phyloP scores from a whole-genome alignment of 2,888 invertebrate species.

The Erebia epiphron region DNA sequence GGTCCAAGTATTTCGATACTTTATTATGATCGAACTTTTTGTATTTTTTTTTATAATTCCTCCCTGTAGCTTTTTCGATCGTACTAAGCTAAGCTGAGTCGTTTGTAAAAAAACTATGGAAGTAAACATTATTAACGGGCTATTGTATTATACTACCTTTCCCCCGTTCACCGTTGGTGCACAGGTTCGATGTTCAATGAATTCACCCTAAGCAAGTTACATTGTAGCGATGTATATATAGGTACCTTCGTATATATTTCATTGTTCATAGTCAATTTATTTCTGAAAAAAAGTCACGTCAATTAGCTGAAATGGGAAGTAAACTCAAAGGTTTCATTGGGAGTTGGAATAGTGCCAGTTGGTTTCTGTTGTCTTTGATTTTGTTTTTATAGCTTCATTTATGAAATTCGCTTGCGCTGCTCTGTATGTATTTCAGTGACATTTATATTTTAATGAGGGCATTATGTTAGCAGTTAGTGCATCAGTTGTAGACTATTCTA shows the following conservation, averaged over 20 bases:
- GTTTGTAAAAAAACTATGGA: too few species aligned
- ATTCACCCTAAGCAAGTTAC: too few species aligned
- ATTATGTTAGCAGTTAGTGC: neutral
- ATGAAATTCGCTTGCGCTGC: conserved; percentile 3
- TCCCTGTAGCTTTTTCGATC: too few species aligned
- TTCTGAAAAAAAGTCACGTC: neutral
- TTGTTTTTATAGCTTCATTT: conserved; percentile 23
- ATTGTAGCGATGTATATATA: neutral
- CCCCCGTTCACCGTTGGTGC: too few species aligned
- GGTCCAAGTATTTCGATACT: too few species aligned
- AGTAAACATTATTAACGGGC: too few species aligned
- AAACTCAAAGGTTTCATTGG: conserved; percentile 7
- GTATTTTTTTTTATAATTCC: too few species aligned
- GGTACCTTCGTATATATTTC: neutral
- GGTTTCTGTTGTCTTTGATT: conserved; percentile 17
- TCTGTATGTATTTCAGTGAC: neutral
- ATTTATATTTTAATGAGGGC: neutral
- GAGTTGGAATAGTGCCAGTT: conserved; percentile 20
- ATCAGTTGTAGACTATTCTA: neutral
- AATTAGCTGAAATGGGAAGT: conserved; percentile 18
- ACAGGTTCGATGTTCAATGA: too few species aligned
- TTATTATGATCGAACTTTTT: too few species aligned
- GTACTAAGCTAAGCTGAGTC: too few species aligned
- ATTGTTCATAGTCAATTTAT: neutral
- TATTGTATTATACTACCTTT: too few species aligned